These are phyloP conservation scores for Trachymyrmex septentrionalis DNA, from an alignment of 1,140 invertebrate genomes.

Conservation along the genomic window DNA sequence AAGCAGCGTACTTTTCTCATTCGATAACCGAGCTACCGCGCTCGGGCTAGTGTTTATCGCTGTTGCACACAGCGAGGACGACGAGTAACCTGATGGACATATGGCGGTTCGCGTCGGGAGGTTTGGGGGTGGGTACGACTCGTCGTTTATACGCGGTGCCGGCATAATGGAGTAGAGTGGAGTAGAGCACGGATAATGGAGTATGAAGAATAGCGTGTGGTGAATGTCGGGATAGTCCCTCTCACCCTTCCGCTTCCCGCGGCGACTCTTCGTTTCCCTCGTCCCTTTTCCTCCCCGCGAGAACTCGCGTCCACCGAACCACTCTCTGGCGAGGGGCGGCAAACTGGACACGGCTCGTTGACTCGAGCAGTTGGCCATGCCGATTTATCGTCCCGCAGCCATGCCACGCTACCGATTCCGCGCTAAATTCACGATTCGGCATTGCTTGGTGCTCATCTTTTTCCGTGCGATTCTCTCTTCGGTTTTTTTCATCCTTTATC, in stretches of 20 bases:
- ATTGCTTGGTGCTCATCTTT: background rate
- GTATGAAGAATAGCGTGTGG: constrained; percentile 84
- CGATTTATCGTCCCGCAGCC: constrained; percentile 80
- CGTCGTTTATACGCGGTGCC: constrained; percentile 84
- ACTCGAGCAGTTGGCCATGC: constrained; percentile 81
- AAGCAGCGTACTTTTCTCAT: constrained; percentile 61
- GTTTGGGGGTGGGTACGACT: constrained; percentile 68
- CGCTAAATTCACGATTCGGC: constrained; percentile 66
- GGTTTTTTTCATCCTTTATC: constrained; percentile 49
- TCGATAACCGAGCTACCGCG: constrained; percentile 59
- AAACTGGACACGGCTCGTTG: constrained; percentile 84
- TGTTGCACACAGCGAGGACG: constrained; percentile 66
- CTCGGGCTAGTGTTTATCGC: constrained; percentile 71
- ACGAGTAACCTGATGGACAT: constrained; percentile 76
- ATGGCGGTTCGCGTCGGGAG: constrained; percentile 65
- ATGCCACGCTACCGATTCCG: constrained; percentile 69
- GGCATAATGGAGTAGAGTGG: constrained; percentile 85
- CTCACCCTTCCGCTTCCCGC: constrained; percentile 37
- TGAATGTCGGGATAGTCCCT: constrained; percentile 76
- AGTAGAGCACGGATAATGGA: constrained; percentile 86
- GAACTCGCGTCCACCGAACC: constrained; percentile 14
- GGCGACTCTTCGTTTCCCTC: constrained; percentile 43
- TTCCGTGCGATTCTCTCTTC: background rate
- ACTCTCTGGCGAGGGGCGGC: constrained; percentile 40
- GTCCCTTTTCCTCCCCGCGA: constrained; percentile 5